phyloP scores from a whole-genome alignment of 2,888 invertebrate genomes.

The Lagria hirta region DNA sequence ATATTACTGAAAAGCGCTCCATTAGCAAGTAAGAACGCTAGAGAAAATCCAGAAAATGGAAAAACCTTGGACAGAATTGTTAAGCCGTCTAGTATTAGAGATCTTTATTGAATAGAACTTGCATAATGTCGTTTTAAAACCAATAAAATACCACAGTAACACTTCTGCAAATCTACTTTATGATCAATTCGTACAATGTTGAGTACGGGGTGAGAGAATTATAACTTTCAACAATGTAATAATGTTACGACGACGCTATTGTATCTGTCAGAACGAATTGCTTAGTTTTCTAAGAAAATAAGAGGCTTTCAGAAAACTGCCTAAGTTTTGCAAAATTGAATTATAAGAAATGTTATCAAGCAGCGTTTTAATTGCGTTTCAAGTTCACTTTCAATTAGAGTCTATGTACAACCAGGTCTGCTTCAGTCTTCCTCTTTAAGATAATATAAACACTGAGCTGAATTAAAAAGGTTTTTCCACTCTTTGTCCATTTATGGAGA shows the following conservation, averaged over 20 bases:
- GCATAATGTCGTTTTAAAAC: constrained; percentile 24
- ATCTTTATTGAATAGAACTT: constrained; percentile 21
- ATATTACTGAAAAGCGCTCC: too few species aligned
- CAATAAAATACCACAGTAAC: constrained; percentile 24
- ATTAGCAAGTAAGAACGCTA: too few species aligned
- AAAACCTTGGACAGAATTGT: too few species aligned
- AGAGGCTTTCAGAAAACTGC: constrained; percentile 29
- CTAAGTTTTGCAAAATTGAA: constrained; percentile 27
- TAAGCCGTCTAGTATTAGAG: constrained; percentile 4
- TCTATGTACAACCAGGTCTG: constrained; percentile 17
- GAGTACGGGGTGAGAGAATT: constrained; percentile 25
- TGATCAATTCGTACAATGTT: constrained; percentile 23
- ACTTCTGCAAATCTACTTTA: constrained; percentile 27
- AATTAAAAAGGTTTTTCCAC: constrained; percentile 16
- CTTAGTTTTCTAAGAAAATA: constrained; percentile 25
- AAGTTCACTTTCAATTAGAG: constrained; percentile 27
- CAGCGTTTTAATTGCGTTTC: constrained; percentile 29
- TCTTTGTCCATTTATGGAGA: constrained; percentile 8
- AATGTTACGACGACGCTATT: constrained; percentile 24
- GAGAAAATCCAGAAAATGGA: too few species aligned
- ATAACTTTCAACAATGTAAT: constrained; percentile 30
- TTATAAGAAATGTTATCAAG: constrained; percentile 30
- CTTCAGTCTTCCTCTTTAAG: constrained; percentile 7
- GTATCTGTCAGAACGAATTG: constrained; percentile 28
- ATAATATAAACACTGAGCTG: constrained; percentile 18